Evolutionary conservation across 1,140 invertebrate genomes (phyloP).

Genomic region (Lutraria rhynchaena): DNA sequence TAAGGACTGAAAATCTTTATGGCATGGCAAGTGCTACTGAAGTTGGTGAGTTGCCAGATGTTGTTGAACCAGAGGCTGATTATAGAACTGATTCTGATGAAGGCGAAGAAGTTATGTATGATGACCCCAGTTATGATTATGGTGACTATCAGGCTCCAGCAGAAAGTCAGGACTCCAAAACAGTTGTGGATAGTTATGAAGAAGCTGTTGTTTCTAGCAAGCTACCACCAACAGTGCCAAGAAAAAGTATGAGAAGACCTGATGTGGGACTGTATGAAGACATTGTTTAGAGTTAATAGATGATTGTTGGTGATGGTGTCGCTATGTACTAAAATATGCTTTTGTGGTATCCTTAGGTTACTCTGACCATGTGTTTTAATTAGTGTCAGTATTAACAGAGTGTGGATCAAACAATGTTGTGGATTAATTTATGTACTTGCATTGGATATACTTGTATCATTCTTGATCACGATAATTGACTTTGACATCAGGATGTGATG

Average conservation of each 20-base stretch:
- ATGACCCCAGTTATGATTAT: slow-evolving; percentile 33
- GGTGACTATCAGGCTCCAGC: background rate
- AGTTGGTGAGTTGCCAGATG: slow-evolving; percentile 12
- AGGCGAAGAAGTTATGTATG: slow-evolving; percentile 7
- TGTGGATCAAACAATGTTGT: no score
- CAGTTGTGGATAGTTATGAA: background rate
- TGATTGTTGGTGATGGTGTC: no score
- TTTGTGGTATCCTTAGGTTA: no score
- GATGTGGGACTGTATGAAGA: background rate
- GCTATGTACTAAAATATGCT: no score
- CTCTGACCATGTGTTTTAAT: no score
- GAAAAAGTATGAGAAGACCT: background rate
- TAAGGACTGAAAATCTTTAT: slow-evolving; percentile 31
- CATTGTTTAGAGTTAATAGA: background rate
- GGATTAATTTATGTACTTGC: no score
- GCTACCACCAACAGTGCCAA: background rate
- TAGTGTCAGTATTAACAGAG: no score
- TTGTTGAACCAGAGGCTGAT: slow-evolving; percentile 16
- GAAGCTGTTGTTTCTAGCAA: background rate
- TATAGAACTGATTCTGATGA: slow-evolving; percentile 18
- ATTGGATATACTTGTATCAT: no score
- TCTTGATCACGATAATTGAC: no score
- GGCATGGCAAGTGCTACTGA: slow-evolving; percentile 33
- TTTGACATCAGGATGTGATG: no score
- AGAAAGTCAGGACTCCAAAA: background rate